phyloP scores from a whole-genome alignment of 1,140 invertebrate genomes.

The Cepaea nemoralis region DNA sequence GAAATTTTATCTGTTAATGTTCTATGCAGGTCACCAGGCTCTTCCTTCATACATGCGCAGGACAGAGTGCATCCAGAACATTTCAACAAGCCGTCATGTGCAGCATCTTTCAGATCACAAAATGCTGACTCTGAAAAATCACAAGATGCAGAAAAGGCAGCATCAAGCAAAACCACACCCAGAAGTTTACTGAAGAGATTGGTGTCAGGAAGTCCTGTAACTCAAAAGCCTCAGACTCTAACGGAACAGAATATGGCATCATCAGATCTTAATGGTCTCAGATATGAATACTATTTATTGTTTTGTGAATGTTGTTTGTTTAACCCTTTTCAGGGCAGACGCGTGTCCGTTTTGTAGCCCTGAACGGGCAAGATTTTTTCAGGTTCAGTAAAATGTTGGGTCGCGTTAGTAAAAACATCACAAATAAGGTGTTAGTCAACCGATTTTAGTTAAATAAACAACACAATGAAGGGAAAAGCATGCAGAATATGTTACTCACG shows the following conservation, averaged over 20 bases:
- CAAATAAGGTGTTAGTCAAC: no score
- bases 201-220: constrained; percentile 29
- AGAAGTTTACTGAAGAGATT: constrained; percentile 26
- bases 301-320: no score
- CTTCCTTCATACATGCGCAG: not conserved
- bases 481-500: no score
- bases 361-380: no score
- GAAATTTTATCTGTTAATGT: not conserved
- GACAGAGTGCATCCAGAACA: not conserved
- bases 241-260: not conserved
- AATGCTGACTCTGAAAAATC: constrained; percentile 28
- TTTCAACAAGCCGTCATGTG: not conserved
- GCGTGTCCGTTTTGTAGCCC: no score
- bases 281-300: no score
- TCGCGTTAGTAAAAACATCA: no score
- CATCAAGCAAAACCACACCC: constrained; percentile 19
- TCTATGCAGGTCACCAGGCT: not conserved
- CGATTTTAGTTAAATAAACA: no score
- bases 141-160: constrained; percentile 14
- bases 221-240: constrained; percentile 13
- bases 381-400: no score
- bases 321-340: no score
- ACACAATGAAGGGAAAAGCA: no score
- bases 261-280: not conserved
- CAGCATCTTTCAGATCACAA: constrained; percentile 20